Conservation (phyloP, 2,797 vertebrate genomes). For the Sebastes jordani region DNA sequence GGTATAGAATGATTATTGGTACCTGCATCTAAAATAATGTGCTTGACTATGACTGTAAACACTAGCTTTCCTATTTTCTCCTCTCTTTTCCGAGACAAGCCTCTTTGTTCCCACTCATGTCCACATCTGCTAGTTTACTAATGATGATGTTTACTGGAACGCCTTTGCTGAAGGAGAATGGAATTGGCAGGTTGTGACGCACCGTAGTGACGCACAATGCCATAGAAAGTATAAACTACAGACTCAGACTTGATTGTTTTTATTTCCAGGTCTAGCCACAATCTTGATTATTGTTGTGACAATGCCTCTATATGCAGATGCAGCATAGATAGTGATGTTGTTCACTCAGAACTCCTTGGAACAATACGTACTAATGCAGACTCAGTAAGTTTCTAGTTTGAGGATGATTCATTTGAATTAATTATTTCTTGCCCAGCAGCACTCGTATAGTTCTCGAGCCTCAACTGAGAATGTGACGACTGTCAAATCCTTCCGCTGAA, state of each 20-base stretch:
- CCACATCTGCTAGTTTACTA: not conserved
- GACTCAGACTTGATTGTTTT: not conserved
- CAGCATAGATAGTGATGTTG: not conserved
- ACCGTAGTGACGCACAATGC: not conserved
- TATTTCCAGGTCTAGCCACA: not conserved
- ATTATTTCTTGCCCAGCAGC: constrained; percentile 11
- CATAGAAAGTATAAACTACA: not conserved
- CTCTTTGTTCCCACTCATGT: not conserved
- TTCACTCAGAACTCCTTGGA: not conserved
- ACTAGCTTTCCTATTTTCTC: not conserved
- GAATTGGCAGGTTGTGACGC: not conserved
- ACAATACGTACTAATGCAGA: not conserved
- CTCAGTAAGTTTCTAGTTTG: not conserved
- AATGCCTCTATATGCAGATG: not conserved
- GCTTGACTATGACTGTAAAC: not conserved
- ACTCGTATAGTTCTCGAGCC: not conserved
- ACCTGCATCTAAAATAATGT: not conserved
- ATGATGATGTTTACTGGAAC: not conserved
- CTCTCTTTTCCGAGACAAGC: not conserved
- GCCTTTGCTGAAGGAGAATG: not conserved
- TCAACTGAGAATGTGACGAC: constrained; percentile 39
- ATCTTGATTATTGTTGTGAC: not conserved
- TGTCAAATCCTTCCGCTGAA: constrained; percentile 51
- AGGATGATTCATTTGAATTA: constrained; percentile 24
- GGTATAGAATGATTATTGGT: not conserved